A percentile compares a stretch with the other conserved stretches of the same genome.
These are phyloP conservation scores for Sebastes ruberrimus DNA, from an alignment of 2,797 vertebrate genomes.

Conservation along the genomic window DNA sequence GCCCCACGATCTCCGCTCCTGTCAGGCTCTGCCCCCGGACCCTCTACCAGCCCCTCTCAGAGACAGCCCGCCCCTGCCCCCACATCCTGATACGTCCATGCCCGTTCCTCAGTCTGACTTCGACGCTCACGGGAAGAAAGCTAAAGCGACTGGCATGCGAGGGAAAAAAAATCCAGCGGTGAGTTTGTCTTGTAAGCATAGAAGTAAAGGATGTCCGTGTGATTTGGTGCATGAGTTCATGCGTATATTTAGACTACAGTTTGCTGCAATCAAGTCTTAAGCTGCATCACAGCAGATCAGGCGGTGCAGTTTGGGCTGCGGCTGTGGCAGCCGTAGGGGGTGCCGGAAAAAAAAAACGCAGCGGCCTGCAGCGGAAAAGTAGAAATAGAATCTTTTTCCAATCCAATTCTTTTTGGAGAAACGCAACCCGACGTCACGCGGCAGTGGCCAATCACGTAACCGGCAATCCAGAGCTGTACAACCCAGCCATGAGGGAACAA, in stretches of 20 bases:
- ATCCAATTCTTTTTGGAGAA: no score
- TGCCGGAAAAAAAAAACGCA: no score
- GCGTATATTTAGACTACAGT: background rate
- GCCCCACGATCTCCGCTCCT: constrained; percentile 45
- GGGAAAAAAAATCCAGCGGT: constrained; percentile 71
- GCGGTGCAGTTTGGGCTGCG: no score
- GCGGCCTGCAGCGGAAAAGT: no score
- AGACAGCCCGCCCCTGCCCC: constrained; percentile 87
- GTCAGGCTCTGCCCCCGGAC: constrained; percentile 77
- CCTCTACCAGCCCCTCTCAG: constrained; percentile 85
- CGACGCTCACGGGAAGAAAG: constrained; percentile 63
- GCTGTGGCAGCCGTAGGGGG: no score
- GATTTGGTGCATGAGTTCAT: background rate
- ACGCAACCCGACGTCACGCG: no score
- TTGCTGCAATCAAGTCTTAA: background rate
- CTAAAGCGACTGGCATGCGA: constrained; percentile 60
- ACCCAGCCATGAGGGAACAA: no score
- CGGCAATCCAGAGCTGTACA: no score
- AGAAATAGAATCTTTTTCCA: no score
- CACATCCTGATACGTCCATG: constrained; percentile 90
- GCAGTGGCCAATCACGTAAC: no score
- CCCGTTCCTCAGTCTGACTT: constrained; percentile 86
- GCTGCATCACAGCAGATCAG: no score
- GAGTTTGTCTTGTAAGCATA: constrained; percentile 37
- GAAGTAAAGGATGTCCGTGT: background rate